phyloP scores from a whole-genome alignment of 2,888 invertebrate genomes.

The Drosophila eohydei region DNA sequence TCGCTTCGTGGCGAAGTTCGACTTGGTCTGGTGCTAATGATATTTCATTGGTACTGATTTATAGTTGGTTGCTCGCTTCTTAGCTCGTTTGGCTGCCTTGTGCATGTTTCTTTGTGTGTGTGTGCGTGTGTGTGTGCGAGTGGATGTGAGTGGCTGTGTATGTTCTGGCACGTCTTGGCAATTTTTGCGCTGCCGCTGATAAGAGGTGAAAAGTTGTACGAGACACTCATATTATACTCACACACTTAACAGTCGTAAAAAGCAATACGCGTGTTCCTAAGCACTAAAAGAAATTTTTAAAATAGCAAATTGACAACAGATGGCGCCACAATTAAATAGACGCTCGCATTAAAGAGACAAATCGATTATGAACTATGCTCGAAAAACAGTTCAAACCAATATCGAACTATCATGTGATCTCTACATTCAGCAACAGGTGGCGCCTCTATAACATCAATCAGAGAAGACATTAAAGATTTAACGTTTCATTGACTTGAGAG shows the following conservation, averaged over 20 bases:
- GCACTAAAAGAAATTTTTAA: not conserved
- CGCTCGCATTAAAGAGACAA: not conserved
- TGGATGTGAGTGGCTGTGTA: not conserved
- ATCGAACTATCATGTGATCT: not conserved
- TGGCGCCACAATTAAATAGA: constrained; percentile 18
- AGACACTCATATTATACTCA: constrained; percentile 16
- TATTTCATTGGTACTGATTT: constrained; percentile 79
- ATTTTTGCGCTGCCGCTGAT: constrained; percentile 39
- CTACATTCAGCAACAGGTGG: constrained; percentile 3
- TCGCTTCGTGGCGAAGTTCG: constrained; percentile 12
- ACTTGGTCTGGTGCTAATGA: constrained; percentile 60
- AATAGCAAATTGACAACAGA: constrained; percentile 16
- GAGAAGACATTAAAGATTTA: not conserved
- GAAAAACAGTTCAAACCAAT: not conserved
- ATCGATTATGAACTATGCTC: no score
- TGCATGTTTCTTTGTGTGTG: no score
- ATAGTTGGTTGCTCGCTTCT: constrained; percentile 54
- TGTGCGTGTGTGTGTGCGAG: not conserved
- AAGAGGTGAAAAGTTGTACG: constrained; percentile 40
- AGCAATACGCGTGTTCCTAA: not conserved
- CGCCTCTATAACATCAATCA: not conserved
- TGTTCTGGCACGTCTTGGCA: constrained; percentile 19
- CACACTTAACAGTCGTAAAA: constrained; percentile 15
- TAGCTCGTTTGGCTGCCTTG: constrained; percentile 20
- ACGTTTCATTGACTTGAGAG: no score